Evolutionary conservation across 2,797 vertebrate species (phyloP).

Genomic region (Acipenser ruthenus): DNA sequence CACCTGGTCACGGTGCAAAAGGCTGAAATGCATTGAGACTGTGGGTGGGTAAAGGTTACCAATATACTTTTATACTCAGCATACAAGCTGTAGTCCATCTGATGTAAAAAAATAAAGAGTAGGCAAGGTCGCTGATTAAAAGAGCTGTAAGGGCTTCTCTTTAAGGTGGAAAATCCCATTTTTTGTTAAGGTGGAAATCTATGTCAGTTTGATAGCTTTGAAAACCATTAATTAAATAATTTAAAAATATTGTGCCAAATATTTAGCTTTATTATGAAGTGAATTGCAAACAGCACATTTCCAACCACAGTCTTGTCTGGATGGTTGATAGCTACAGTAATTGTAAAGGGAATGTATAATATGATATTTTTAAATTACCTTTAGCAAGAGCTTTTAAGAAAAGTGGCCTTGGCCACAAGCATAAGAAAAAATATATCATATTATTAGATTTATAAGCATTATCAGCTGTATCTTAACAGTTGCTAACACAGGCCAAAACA

Average conservation of each 20-base stretch:
- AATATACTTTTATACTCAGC: constrained; percentile 11
- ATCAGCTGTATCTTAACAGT: constrained; percentile 10
- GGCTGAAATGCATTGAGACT: background rate
- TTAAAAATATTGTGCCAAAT: too few species aligned
- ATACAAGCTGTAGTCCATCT: constrained; percentile 18
- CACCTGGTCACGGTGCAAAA: background rate
- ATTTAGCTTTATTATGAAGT: too few species aligned
- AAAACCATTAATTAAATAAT: too few species aligned
- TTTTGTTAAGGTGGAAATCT: constrained; percentile 23
- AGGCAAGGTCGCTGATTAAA: constrained; percentile 21
- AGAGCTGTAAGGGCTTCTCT: constrained; percentile 5
- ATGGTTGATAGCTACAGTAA: too few species aligned
- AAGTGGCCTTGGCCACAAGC: constrained; percentile 20
- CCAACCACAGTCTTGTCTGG: too few species aligned
- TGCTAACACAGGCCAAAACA: constrained; percentile 15
- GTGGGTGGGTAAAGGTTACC: constrained; percentile 1
- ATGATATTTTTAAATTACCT: too few species aligned
- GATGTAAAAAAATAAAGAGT: constrained; percentile 20
- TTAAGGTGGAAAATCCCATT: constrained; percentile 5
- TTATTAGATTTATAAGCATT: constrained; percentile 18
- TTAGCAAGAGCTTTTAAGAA: background rate
- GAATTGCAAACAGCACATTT: too few species aligned
- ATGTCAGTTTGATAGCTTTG: background rate
- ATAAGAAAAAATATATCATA: background rate
- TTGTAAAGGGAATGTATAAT: too few species aligned